Percentiles rank a stretch among this genome's conserved stretches.
These are phyloP conservation scores for Columbina picui DNA, from an alignment of 2,113 vertebrate genomes.

Conservation along the genomic window DNA sequence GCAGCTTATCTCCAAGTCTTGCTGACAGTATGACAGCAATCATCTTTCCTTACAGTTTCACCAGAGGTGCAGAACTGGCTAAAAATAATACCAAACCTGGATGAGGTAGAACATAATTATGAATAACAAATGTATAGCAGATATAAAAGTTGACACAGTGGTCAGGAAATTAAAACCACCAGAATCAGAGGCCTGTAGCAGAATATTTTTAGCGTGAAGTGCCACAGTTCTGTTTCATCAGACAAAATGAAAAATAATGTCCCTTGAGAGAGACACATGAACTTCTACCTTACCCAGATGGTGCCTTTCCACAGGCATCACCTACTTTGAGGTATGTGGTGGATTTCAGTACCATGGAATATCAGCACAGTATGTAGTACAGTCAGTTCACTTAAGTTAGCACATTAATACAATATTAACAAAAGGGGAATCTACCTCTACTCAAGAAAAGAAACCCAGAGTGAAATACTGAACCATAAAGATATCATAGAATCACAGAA, in stretches of 20 bases:
- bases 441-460: not conserved
- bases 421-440: not conserved
- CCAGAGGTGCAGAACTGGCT: not conserved
- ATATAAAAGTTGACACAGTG: not conserved
- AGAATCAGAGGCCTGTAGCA: not conserved
- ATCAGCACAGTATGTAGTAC: not conserved
- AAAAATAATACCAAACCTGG: not conserved
- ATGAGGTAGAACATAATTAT: not conserved
- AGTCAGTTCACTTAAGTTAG: not conserved
- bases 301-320: accelerated
- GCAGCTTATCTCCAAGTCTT: not conserved
- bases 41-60: not conserved
- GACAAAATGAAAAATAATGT: not conserved
- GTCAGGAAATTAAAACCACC: not conserved
- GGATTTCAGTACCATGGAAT: not conserved
- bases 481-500: not conserved
- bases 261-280: not conserved
- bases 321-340: not conserved
- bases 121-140: accelerated
- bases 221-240: not conserved
- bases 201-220: not conserved
- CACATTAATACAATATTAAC: not conserved
- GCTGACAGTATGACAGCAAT: not conserved
- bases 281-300: not conserved
- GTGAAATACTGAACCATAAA: not conserved